Base-by-base conservation (phyloP, 2,113 vertebrate species). In the Cottus gobio region DNA sequence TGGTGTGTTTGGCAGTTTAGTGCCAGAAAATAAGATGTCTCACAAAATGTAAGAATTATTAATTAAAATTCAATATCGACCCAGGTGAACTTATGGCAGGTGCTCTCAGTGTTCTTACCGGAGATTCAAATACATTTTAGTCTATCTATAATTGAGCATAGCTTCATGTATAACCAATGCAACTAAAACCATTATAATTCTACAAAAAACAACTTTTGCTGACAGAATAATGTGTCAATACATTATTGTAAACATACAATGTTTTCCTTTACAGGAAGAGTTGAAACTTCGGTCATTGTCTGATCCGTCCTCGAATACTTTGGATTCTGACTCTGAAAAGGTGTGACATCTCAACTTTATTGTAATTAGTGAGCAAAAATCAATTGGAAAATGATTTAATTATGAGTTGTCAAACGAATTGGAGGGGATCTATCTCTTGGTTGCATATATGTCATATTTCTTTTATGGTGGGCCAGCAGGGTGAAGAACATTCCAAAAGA, bases 281-380 rank as follows among this genome's bases (percentile, higher is more conserved):
- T 1, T 0, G 0, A 91, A 90, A 69, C 0, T 1, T 0, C 87
- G 90, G 3, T 88, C 92, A 3, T 0, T 58, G 39, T 92, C 90
- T n/a, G 88, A 87, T 15, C 92, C 90, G 0, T 52, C 30, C 2
- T 66, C 83, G 31, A 69, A 75, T 6, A 0, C 1, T 50, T 0
- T 70, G 70, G 62, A 73, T 0, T 39, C 24, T 1, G 3, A n/a
- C 4, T 5, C 34, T 24, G 64, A 56, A 34, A 69, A 80, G 90
- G 89, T 91, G 28, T 39, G 34, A 58, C 20, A 12, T 36, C 13
- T 67, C 60, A 1, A 34, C 28, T 11, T 42, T 1, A 28, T 62
- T 56, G 1, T 13, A 12, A 63, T 58, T 31, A 36, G 18, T 22
- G n/a, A 57, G 11, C 5, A 65, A 13, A 62, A 54, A 52, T 70